Evolutionary conservation across 2,888 invertebrate genomes (phyloP).

Genomic region (Spodoptera exigua): DNA sequence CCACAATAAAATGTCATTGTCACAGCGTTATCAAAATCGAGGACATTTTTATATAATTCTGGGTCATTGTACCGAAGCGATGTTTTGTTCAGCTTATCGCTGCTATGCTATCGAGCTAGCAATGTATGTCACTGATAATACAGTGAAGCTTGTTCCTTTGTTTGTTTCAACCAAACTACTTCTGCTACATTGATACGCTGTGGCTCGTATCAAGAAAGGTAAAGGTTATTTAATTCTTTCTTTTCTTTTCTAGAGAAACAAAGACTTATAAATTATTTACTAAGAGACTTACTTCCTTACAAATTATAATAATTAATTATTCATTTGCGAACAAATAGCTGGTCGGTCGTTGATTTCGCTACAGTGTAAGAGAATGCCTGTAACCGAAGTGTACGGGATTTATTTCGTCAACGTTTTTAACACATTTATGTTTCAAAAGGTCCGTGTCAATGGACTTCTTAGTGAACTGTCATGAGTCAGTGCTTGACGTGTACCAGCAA

Average conservation of each 20-base stretch:
- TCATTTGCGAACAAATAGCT: constrained; percentile 11
- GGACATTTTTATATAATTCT: constrained; percentile 88
- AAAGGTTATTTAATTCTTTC: constrained; percentile 32
- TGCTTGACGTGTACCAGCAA: constrained; percentile 58
- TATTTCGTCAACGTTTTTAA: constrained; percentile 58
- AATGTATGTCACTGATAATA: constrained; percentile 86
- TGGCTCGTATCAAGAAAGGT: constrained; percentile 29
- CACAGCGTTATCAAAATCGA: constrained; percentile 84
- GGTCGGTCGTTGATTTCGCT: constrained; percentile 10
- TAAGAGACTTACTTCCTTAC: background rate
- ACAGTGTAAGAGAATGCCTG: constrained; percentile 21
- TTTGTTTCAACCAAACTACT: constrained; percentile 73
- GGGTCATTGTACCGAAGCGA: constrained; percentile 87
- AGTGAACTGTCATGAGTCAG: constrained; percentile 68
- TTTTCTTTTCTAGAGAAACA: background rate
- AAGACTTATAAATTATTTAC: background rate
- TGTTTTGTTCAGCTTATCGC: constrained; percentile 87
- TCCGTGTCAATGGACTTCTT: constrained; percentile 74
- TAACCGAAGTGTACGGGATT: constrained; percentile 44
- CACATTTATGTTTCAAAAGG: constrained; percentile 57
- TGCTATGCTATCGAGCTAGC: constrained; percentile 76
- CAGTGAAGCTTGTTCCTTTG: constrained; percentile 70
- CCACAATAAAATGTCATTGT: constrained; percentile 85
- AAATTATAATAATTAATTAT: constrained; percentile 10
- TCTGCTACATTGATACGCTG: constrained; percentile 41